A percentile compares a stretch with the other conserved stretches of the same genome.
These are phyloP conservation scores for Mechanitis messenoides DNA, from an alignment of 2,888 invertebrate species.

Conservation along the genomic window DNA sequence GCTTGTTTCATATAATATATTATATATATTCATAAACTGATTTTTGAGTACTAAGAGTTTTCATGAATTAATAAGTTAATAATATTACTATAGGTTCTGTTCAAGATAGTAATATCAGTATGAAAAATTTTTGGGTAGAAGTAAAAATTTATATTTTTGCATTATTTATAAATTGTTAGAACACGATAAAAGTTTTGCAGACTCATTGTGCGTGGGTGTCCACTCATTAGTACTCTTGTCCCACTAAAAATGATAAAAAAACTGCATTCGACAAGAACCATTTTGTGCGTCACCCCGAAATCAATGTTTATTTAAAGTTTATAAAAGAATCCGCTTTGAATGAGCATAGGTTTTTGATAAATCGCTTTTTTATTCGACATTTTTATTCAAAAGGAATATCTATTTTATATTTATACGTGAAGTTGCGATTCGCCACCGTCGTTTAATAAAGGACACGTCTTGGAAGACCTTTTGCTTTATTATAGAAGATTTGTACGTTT, in stretches of 20 bases:
- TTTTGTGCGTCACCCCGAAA: slow-evolving; percentile 68
- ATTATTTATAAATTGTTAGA: slow-evolving; percentile 32
- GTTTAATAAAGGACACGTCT: slow-evolving; percentile 61
- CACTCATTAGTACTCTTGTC: slow-evolving; percentile 71
- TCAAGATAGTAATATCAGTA: no score
- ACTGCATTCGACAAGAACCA: slow-evolving; percentile 57
- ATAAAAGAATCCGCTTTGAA: slow-evolving; percentile 61
- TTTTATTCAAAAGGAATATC: slow-evolving; percentile 69
- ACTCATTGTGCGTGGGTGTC: slow-evolving; percentile 69
- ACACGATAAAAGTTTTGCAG: slow-evolving; percentile 41
- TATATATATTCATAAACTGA: no score
- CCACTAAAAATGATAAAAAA: slow-evolving; percentile 51
- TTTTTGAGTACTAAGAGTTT: no score
- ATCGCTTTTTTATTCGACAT: slow-evolving; percentile 71
- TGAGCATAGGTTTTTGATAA: slow-evolving; percentile 67
- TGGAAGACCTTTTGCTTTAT: slow-evolving; percentile 37
- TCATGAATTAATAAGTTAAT: no score
- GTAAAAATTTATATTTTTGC: neutral
- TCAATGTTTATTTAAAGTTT: slow-evolving; percentile 73
- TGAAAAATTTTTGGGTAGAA: neutral
- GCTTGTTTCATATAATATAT: no score
- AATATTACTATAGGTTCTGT: no score
- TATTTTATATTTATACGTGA: slow-evolving; percentile 74
- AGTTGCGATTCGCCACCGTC: slow-evolving; percentile 72
- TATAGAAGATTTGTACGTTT: slow-evolving; percentile 28